Percentiles rank a stretch among this genome's conserved stretches.
Evolutionary conservation across 2,113 vertebrate genomes (phyloP).

Genomic region (Atherinomorus stipes): DNA sequence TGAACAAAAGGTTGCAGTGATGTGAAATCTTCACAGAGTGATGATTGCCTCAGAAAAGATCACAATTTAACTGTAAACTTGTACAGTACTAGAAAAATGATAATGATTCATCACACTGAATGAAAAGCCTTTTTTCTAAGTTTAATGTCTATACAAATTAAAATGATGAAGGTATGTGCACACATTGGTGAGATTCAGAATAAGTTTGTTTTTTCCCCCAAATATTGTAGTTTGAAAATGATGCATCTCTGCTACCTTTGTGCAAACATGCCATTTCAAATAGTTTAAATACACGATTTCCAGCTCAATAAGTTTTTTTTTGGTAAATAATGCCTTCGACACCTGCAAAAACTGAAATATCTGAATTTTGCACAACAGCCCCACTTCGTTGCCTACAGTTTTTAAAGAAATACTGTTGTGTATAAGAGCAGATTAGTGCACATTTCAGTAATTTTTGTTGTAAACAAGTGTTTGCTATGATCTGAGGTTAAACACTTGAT

Average conservation of each 20-base stretch:
- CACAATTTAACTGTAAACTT: not conserved
- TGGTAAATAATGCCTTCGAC: not conserved
- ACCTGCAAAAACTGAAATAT: not conserved
- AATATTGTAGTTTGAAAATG: not conserved
- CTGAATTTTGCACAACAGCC: not conserved
- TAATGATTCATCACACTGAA: not conserved
- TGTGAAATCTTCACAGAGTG: not conserved
- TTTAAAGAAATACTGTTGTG: not conserved
- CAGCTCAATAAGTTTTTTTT: not conserved
- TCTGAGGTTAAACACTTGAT: not conserved
- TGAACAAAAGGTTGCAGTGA: not conserved
- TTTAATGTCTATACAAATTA: too few relatives aligned
- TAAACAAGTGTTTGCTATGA: too few relatives aligned
- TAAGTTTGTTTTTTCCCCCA: not conserved
- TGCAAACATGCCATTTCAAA: not conserved
- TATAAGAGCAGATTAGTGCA: not conserved
- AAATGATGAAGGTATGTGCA: too few relatives aligned
- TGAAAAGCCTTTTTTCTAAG: not conserved
- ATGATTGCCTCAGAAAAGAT: not conserved
- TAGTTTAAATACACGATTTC: not conserved
- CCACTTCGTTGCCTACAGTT: rapidly evolving
- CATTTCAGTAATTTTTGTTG: not conserved
- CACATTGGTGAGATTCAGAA: not conserved
- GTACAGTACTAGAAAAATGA: not conserved
- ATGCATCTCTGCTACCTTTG: not conserved